Base-by-base conservation (phyloP, 2,113 vertebrate genomes). In the Emydocephalus ijimae region DNA sequence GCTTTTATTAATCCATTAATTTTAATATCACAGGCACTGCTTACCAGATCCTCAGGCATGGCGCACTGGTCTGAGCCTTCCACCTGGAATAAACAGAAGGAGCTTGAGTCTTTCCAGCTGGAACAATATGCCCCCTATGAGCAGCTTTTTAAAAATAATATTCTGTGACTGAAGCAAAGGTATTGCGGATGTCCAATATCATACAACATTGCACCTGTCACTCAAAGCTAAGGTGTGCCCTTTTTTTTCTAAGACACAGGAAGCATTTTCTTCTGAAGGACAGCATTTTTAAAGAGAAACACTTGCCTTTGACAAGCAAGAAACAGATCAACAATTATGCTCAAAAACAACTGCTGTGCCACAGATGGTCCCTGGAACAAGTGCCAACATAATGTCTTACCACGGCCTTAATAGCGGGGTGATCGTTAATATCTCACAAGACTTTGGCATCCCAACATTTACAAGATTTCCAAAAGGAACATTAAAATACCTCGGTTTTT, bases 1-100 rank as follows among this genome's bases (percentile, higher is more conserved):
- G 18, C 18, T 29, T 56, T 39, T 48, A n/a, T 26, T 48, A 45
- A 56, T 5, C 15, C 34, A 81, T 85, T 14, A 1, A 29, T 85
- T 81, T 81, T 55, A 50, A 57, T 59, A 48, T 4, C 29, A 52
- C 29, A 52, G 20, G n/a, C 50, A 34, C 55, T 94, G 97, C 98
- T 98, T 96, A 99, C 99, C 97, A 99, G 96, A 95, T 99, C 99
- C 94, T 99, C 99, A 81, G 99, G 99, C 94, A 99, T 98, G 90
- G 98, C 98, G 94, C 99, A 99, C 85, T 98, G 98, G 93, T 99
- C 98, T 21, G 98, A 97, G 61, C 98, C 98, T 94, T 99, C 99
- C 4, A 61, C 97, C 99, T 99, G 97, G 48, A 96, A 98, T 69
- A 94, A 56, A 97, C 95, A 64, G 45, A 95, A 81, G n/a, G 23